These are phyloP conservation scores for Myiotriccus ornatus DNA, from an alignment of 2,797 vertebrate genomes.

Conservation along the genomic window DNA sequence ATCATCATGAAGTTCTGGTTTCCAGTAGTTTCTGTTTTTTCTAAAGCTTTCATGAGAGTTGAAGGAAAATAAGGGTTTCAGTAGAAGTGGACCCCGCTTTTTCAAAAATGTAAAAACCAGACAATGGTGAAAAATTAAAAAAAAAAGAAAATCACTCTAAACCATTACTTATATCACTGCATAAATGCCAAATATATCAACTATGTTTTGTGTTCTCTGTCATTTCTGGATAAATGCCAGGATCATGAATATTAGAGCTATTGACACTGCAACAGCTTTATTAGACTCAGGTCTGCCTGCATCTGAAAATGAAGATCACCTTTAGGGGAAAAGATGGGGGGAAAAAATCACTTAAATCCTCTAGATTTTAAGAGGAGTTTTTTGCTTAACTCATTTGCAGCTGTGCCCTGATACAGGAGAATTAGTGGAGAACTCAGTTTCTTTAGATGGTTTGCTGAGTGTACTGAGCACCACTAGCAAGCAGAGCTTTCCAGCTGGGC, in stretches of 20 bases:
- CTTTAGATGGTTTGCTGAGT: neutral
- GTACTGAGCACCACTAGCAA: neutral
- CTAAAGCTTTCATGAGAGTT: neutral
- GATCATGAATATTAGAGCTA: neutral
- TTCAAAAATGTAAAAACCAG: neutral
- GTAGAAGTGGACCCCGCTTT: neutral
- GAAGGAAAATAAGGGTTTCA: neutral
- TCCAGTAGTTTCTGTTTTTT: neutral
- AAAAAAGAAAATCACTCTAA: neutral
- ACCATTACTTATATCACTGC: neutral
- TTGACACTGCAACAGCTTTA: neutral
- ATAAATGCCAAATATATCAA: slow-evolving; percentile 21
- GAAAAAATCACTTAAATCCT: neutral
- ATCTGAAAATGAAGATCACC: neutral
- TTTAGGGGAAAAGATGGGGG: neutral
- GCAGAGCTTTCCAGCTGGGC: neutral
- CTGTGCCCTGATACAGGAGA: neutral
- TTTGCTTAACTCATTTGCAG: neutral
- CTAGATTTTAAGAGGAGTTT: neutral
- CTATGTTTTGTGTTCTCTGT: slow-evolving; percentile 22
- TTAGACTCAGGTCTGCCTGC: neutral
- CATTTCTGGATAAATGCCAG: slow-evolving; percentile 22
- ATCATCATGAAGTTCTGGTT: neutral
- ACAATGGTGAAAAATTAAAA: neutral
- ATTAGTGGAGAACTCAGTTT: neutral